Evolutionary conservation across 2,113 vertebrate species (phyloP), one percentile per base, ranked within the genome.

Genomic region (Sardina pilchardus): DNA sequence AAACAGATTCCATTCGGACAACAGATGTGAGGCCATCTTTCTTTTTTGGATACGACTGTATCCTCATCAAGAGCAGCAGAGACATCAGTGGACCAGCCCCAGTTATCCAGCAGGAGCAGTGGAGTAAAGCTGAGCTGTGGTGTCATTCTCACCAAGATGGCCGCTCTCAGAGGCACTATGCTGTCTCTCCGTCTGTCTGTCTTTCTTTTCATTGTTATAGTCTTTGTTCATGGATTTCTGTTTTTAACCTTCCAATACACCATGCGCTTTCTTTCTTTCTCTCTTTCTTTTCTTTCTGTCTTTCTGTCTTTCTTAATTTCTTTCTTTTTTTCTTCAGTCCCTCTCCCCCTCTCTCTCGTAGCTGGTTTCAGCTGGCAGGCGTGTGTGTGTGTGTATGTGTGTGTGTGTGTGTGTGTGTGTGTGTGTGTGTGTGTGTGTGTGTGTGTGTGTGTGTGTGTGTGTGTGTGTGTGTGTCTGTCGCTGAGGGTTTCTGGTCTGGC

Each of bases 261-360:
- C 12, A 53, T 16, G 19, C 50, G 4, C 56, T 59, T 7, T n/a
- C 56, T 63, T 4, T 7, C 56, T 63, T 24, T 63, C 19, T 63
- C 21, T 63, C 56, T 63, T 24, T 59, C 21, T 6, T 59, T 59
- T 59, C 56, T 59, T 59, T 24, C 56, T 59, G 14, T 63, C 56
- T 63, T 63, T 63, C 56, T 63, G n/a, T 63, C 56, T 63, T 71
- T 71, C 63, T 71, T 71, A 30, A n/a, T 71, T 71, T 71, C 63
- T 71, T 71, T 71, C 63, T 71, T 71, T 34, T 10, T 71, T 71
- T 34, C 26, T 26, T 71, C 12, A 12, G 9, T 34, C 26, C 9
- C 63, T 30, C 26, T 30, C 63, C 12, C 63, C 1, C 63, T 30
- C n/a, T 6, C 59, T 63, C 59, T 63, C 59, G 12, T 14, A 50